Evolutionary conservation across 2,797 vertebrate genomes (phyloP), one percentile per base, ranked within the genome.

Genomic region (Peromyscus melanophrys): DNA sequence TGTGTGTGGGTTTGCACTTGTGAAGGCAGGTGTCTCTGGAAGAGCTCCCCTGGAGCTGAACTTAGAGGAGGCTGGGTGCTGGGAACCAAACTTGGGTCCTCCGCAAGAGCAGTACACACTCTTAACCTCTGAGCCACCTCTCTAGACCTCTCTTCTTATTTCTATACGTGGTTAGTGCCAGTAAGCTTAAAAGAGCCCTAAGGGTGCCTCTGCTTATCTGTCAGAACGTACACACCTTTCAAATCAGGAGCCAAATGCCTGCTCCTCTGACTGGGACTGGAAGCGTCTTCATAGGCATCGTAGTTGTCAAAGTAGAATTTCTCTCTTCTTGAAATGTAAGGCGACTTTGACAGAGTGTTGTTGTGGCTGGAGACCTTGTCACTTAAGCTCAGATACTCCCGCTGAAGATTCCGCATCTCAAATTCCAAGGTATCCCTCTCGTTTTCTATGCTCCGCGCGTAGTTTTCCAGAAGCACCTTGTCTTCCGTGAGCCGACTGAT

Each of bases 381-480:
- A 76, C 55, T 92, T 82, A 98, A 96, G 76, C 83, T 95, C 85
- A 97, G 81, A 81, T 97, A 98, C 67, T 98, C 96, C 65, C 93
- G 94, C 80, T 97, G 97, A 55, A 98, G 98, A 61, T 95, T 97
- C 59, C 57, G 49, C 16, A 98, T 97, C 96, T 99, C 98, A 96
- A 98, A 96, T 89, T 97, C 96, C 77, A 98, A 90, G 19, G 97
- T 89, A 80, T 98, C 96, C 21, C 96, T 98, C 96, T 99, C 97
- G 16, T 98, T 98, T 97, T 98, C 98, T 90, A 98, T 40, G 27
- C 97, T 98, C 65, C 97, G 86, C 43, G 98, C 92, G 2, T 98
- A 98, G 86, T 98, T 97, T 96, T 98, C 98, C 80, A 98, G 77
- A 25, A 98, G 96, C 21, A 98, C 71, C 89, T 94, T 92, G 91